A percentile compares a stretch with the other conserved stretches of the same genome.
Evolutionary conservation across 1,140 invertebrate genomes (phyloP).

Genomic region (Phymorhynchus buccinoides): DNA sequence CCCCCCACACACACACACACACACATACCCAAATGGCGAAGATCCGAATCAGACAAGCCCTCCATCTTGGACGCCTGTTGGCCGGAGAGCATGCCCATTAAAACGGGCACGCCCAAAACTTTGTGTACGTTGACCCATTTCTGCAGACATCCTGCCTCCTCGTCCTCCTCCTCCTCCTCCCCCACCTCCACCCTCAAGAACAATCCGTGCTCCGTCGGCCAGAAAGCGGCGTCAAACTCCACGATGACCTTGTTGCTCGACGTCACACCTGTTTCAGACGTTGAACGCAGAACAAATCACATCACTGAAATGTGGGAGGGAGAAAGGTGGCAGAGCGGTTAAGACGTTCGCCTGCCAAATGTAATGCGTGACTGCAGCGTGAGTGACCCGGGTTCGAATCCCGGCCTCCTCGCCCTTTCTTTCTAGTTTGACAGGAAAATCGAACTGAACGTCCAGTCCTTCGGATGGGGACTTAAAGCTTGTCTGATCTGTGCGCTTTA

Average conservation of each 20-base stretch:
- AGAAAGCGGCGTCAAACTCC: slow-evolving; percentile 59
- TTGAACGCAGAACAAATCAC: too few relatives aligned
- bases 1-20: neutral
- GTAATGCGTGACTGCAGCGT: too few relatives aligned
- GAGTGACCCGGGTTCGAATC: too few relatives aligned
- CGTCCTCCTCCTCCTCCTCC: slow-evolving; percentile 35
- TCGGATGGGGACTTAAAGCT: too few relatives aligned
- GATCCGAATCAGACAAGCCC: neutral
- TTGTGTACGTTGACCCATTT: slow-evolving; percentile 56
- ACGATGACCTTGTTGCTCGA: slow-evolving; percentile 56
- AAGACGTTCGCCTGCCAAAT: too few relatives aligned
- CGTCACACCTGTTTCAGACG: slow-evolving; percentile 50
- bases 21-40: neutral
- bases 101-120: slow-evolving; percentile 45
- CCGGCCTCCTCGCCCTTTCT: too few relatives aligned
- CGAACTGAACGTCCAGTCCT: too few relatives aligned
- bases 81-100: slow-evolving; percentile 51
- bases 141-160: slow-evolving; percentile 50
- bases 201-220: slow-evolving; percentile 57
- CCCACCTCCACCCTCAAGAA: slow-evolving; percentile 51
- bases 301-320: too few relatives aligned
- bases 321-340: too few relatives aligned
- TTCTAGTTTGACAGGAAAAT: too few relatives aligned
- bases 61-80: neutral
- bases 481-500: too few relatives aligned